Percentiles rank a stretch among this genome's conserved stretches.
Conservation (phyloP, 2,113 vertebrate species). For the Promerops cafer region DNA sequence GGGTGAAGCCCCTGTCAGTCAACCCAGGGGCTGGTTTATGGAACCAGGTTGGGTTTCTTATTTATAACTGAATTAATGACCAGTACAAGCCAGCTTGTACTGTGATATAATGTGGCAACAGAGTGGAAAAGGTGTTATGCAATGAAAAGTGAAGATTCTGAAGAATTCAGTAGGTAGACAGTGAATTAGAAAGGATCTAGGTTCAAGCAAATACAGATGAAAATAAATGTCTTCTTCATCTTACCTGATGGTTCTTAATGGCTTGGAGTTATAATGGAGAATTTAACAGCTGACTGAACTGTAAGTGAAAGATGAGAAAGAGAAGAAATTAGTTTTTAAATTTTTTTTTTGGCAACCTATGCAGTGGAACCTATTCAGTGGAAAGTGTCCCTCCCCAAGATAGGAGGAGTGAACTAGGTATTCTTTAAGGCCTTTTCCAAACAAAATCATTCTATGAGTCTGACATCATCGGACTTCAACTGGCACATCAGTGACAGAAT, state of each 20-base stretch:
- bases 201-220: neutral
- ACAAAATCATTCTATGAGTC: neutral
- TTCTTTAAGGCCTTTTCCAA: neutral
- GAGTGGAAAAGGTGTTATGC: neutral
- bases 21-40: too few relatives aligned
- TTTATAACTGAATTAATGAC: too few relatives aligned
- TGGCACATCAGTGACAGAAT: neutral
- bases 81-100: too few relatives aligned
- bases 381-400: neutral
- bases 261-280: neutral
- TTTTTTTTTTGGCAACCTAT: neutral
- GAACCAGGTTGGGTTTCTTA: too few relatives aligned
- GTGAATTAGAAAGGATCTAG: neutral
- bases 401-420: neutral
- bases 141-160: neutral
- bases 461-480: neutral
- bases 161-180: neutral
- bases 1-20: too few relatives aligned
- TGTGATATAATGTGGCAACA: too few relatives aligned
- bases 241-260: neutral
- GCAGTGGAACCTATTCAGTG: neutral
- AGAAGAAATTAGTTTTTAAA: neutral
- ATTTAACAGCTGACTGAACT: neutral
- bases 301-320: neutral
- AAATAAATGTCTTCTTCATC: neutral